Evolutionary conservation across 2,113 vertebrate species (phyloP), one percentile per base, ranked within the genome.

Genomic region (Myodes glareolus): DNA sequence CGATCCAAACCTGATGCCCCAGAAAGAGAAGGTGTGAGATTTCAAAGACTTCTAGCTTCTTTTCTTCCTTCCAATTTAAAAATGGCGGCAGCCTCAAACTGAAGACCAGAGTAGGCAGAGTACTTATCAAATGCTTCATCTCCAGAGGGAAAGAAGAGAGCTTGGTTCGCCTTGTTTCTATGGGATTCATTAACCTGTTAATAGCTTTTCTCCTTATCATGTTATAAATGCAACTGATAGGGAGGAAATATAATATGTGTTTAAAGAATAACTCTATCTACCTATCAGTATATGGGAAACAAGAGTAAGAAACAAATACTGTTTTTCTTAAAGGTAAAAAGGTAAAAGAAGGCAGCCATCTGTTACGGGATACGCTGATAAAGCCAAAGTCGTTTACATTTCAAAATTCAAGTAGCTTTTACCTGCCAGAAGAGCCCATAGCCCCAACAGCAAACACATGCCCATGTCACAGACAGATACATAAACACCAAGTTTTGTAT

Each of bases 241-340:
- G 85, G 33, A 88, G 19, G 91, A 96, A 96, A 98, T 27, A 2
- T 42, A 96, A 88, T 97, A 96, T 21, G 75, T 95, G 96, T 97
- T 97, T 81, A 97, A 97, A 97, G 94, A 97, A 92, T 68, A 92
- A 95, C 63, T 96, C 42, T n/a, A 91, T 77, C 52, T 93, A 96
- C 87, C 4, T 84, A 97, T 96, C 91, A 96, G 86, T 72, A 50
- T 85, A 94, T 11, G 91, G 23, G 92, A 97, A 96, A 96, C 52
- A 93, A 90, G 92, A 97, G 73, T 95, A 95, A 91, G 95, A 96
- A 97, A 96, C 84, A 93, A 97, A 95, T 70, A 89, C 82, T 97
- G 55, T 96, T 97, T 96, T 97, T 88, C 90, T 95, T 94, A 82
- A 97, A 97, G 82, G 89, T 33, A 84, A 87, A 82, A 97, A 97